Base-by-base conservation (phyloP, 2,797 vertebrate genomes). In the Crocodylus rhombifer region DNA sequence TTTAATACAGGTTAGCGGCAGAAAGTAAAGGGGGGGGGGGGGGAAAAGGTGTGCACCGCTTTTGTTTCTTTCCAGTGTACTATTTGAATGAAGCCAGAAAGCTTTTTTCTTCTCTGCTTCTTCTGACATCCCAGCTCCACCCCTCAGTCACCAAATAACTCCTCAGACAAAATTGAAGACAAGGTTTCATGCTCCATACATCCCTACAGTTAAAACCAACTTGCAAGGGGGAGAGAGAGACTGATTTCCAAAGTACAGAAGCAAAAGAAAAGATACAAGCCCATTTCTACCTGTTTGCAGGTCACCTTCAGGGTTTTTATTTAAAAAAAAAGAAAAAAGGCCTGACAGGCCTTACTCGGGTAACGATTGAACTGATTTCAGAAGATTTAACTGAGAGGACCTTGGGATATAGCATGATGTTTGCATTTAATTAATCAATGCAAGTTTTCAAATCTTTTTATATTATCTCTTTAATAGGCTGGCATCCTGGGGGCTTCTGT, bases 351-450 rank as follows among this genome's bases (percentile, higher is more conserved):
- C 84, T 87, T 75, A n/a, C 88, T 63, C 51, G 26, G 94, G 93
- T 95, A 95, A 96, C 96, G 94, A 91, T 90, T 93, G 88, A 94
- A 83, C 9, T 1, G 1, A 92, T 90, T 90, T 86, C 85, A 87
- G 80, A 30, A 92, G 90, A 94, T 75, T 83, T 20, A 0, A 28
- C 65, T 93, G 88, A 90, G 95, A 84, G 60, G 51, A 74, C 62
- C 82, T 65, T 63, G 0, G 0, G 95, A 85, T 65, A 89, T 87
- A 86, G 87, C 89, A 93, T 90, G 65, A 62, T 95, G 93, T 95
- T 94, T 96, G 94, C 93, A 95, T 95, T 97, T 95, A 96, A 96
- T 95, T 95, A 96, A 95, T 93, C 94, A 89, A 85, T 87, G 4
- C 36, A 91, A 94, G 94, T 93, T 95, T 91, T 93, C 85, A 80